A percentile compares a stretch with the other conserved stretches of the same genome.
These are phyloP conservation scores for Gadus chalcogrammus DNA, from an alignment of 2,113 vertebrate species.

Conservation along the genomic window DNA sequence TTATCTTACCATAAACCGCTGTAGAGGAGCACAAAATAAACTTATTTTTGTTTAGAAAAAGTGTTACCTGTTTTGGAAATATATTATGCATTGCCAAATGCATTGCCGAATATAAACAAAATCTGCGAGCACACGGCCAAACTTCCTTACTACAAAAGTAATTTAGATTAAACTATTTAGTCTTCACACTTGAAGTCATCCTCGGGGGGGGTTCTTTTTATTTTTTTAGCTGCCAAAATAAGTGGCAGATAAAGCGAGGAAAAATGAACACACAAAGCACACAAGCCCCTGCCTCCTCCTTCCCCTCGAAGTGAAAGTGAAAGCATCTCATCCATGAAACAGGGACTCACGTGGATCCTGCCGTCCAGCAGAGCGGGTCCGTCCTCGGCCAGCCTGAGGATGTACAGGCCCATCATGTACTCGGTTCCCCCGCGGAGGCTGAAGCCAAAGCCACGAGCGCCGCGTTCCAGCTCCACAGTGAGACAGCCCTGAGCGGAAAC, in stretches of 20 bases:
- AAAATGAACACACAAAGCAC: not conserved
- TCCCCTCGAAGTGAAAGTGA: not conserved
- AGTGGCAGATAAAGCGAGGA: not conserved
- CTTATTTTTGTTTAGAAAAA: too few relatives aligned
- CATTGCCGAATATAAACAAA: too few relatives aligned
- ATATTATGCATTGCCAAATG: too few relatives aligned
- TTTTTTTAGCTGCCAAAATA: too few relatives aligned
- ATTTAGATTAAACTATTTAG: too few relatives aligned
- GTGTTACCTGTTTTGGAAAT: too few relatives aligned
- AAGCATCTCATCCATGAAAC: not conserved
- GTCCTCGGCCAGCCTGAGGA: conserved; percentile 92
- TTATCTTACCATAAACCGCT: too few relatives aligned
- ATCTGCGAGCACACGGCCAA: too few relatives aligned
- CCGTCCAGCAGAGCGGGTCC: conserved; percentile 88
- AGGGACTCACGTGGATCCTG: conserved; percentile 84
- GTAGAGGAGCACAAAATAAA: too few relatives aligned
- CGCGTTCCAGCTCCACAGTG: conserved; percentile 86
- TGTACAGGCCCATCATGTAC: conserved; percentile 98
- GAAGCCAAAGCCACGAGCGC: conserved; percentile 90
- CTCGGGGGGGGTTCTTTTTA: too few relatives aligned
- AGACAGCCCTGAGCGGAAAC: conserved; percentile 74
- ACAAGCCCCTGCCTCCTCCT: not conserved
- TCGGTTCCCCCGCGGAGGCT: conserved; percentile 95
- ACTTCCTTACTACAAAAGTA: too few relatives aligned
- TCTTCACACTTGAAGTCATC: too few relatives aligned